Conservation (phyloP, 30 jellyfish, hydroid and myxozoan species). For the Rhopilema esculentum region DNA sequence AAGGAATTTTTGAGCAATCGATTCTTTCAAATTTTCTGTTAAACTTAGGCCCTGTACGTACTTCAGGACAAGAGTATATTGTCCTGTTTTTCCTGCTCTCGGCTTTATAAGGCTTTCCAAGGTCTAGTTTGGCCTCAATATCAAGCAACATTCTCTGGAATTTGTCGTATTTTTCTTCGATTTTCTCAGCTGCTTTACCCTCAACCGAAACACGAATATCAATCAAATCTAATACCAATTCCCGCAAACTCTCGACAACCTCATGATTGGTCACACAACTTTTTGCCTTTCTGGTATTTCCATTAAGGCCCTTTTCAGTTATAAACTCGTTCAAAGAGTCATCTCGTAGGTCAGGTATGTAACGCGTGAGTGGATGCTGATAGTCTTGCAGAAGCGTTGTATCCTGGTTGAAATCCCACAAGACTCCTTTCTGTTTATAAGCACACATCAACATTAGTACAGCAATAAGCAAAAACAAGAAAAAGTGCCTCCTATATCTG, state of each 20-base stretch:
- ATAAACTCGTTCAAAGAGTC: neutral
- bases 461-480: neutral
- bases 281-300: no score
- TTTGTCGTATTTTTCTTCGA: conserved; percentile 61
- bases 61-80: conserved; percentile 61
- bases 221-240: conserved; percentile 29
- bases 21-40: conserved; percentile 60
- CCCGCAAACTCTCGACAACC: conserved; percentile 8
- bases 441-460: neutral
- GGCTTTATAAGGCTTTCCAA: no score
- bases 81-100: no score
- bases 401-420: neutral
- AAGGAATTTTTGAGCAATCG: conserved; percentile 53
- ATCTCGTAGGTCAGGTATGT: neutral
- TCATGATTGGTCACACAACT: conserved; percentile 10
- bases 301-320: no score
- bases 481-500: neutral
- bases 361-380: neutral
- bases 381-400: neutral
- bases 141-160: conserved; percentile 40
- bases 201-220: conserved; percentile 44
- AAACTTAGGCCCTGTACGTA: conserved; percentile 40
- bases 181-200: conserved; percentile 15
- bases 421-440: neutral
- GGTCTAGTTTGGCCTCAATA: neutral